These are phyloP conservation scores for Eulemur macaco DNA, from an alignment of 2,113 vertebrate species.

Conservation along the genomic window DNA sequence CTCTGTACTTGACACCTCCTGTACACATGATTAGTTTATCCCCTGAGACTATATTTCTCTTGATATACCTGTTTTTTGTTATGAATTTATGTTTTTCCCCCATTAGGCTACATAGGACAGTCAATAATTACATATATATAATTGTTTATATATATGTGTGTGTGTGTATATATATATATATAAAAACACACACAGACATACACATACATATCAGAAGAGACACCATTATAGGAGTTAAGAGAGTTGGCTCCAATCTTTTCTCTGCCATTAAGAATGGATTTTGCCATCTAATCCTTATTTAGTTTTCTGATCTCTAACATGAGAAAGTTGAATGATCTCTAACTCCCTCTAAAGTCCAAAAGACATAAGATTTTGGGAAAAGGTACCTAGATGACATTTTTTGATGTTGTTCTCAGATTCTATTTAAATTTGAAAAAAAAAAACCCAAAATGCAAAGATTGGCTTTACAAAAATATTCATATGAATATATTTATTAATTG, in stretches of 20 bases:
- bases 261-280: background rate
- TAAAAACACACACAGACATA: too few species aligned
- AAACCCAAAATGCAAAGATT: background rate
- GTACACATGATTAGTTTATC: background rate
- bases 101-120: background rate
- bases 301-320: background rate
- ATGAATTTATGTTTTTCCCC: background rate
- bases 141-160: too few species aligned
- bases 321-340: background rate
- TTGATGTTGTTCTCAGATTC: background rate
- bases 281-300: background rate
- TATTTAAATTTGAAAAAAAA: background rate
- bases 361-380: background rate
- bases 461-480: background rate
- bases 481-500: background rate
- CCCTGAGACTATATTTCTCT: background rate
- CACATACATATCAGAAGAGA: background rate
- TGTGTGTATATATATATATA: too few species aligned
- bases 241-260: background rate
- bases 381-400: background rate
- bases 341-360: background rate
- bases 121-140: background rate
- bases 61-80: background rate
- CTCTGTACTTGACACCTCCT: slow-evolving; percentile 15
- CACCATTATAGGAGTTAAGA: background rate